A percentile compares a stretch with the other conserved stretches of the same genome.
Evolutionary conservation across 2,113 vertebrate genomes (phyloP).

Genomic region (Colossoma macropomum): DNA sequence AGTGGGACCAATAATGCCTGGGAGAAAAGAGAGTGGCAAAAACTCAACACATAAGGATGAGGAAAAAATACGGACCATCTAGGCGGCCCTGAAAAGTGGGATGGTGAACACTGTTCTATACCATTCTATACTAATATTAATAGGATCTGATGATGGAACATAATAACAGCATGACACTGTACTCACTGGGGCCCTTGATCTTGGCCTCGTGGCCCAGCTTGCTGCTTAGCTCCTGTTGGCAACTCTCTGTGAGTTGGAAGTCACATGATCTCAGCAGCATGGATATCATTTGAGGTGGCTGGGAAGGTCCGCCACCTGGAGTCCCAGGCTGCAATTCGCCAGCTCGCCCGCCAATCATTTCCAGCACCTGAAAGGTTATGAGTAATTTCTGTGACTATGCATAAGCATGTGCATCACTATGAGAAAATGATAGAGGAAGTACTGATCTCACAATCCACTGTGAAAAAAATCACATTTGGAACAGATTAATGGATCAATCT

Average conservation of each 20-base stretch:
- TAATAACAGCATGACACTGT: neutral
- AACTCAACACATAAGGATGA: too few relatives aligned
- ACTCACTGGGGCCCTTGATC: conserved; percentile 65
- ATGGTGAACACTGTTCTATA: too few relatives aligned
- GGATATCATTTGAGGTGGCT: conserved; percentile 78
- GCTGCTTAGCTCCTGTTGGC: conserved; percentile 73
- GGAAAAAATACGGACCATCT: too few relatives aligned
- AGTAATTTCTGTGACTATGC: neutral
- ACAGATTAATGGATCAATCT: too few relatives aligned
- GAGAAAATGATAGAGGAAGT: too few relatives aligned
- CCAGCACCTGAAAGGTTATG: conserved; percentile 67
- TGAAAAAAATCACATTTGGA: too few relatives aligned
- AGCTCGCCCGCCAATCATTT: conserved; percentile 76
- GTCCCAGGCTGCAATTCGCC: conserved; percentile 58
- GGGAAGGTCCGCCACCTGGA: conserved; percentile 56
- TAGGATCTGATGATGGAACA: neutral
- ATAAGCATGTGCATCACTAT: too few relatives aligned
- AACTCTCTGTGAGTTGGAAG: conserved; percentile 74
- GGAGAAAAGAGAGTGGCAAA: neutral
- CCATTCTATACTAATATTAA: neutral
- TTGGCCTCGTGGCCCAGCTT: conserved; percentile 66
- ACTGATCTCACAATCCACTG: too few relatives aligned
- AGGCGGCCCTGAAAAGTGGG: too few relatives aligned
- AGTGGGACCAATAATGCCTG: conserved; percentile 65
- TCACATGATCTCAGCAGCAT: conserved; percentile 77